These are phyloP conservation scores for Octomys mimax DNA, from an alignment of 2,797 vertebrate genomes.

Conservation along the genomic window DNA sequence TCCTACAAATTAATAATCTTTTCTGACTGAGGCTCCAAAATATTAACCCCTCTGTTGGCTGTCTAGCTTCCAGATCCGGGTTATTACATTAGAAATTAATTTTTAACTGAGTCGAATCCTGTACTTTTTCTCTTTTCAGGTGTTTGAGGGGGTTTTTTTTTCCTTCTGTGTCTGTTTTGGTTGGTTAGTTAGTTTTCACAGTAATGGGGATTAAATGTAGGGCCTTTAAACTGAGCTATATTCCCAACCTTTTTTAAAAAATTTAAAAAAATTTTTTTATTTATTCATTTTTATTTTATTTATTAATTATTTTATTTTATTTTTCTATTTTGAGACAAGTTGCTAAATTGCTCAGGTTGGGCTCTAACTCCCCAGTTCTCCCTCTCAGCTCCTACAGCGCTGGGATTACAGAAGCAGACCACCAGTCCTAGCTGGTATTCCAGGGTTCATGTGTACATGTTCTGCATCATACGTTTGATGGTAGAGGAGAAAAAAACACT, in stretches of 20 bases:
- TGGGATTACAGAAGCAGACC: neutral
- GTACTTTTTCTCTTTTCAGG: neutral
- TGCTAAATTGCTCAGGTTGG: neutral
- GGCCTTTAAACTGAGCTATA: neutral
- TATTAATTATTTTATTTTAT: neutral
- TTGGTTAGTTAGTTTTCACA: neutral
- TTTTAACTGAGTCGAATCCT: neutral
- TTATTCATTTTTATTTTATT: too few relatives aligned
- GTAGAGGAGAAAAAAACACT: neutral
- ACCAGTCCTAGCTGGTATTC: neutral
- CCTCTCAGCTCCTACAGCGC: neutral
- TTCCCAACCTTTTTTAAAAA: too few relatives aligned
- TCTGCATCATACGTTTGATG: neutral
- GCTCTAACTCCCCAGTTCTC: too few relatives aligned
- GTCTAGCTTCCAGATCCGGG: neutral
- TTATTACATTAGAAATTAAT: constrained; percentile 1
- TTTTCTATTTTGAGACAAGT: neutral
- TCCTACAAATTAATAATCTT: constrained; percentile 60
- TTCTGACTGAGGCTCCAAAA: constrained; percentile 38
- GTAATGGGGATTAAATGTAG: neutral
- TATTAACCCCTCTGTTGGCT: neutral
- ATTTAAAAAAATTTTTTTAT: too few relatives aligned
- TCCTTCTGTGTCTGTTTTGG: neutral
- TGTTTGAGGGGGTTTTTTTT: neutral
- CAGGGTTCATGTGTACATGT: neutral